A percentile compares a stretch with the other conserved stretches of the same genome.
phyloP scores from a whole-genome alignment of 2,113 vertebrate genomes.

The Prionailurus bengalensis region DNA sequence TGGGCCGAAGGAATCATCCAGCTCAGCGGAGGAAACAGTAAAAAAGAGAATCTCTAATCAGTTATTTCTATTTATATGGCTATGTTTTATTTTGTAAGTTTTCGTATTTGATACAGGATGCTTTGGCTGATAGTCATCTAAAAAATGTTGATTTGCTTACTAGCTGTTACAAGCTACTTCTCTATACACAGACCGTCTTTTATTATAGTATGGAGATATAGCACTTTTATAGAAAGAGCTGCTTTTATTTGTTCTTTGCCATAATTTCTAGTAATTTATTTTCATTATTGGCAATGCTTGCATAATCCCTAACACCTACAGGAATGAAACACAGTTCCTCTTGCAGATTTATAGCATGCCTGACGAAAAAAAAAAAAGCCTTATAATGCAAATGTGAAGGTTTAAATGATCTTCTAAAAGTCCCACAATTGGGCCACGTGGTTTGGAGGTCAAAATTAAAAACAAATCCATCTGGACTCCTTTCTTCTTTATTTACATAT shows the following conservation, averaged over 20 bases:
- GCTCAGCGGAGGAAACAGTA: slow-evolving; percentile 48
- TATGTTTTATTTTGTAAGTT: slow-evolving; percentile 2
- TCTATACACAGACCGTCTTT: slow-evolving; percentile 2
- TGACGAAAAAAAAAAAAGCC: slow-evolving; percentile 49
- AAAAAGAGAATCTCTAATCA: slow-evolving; percentile 1
- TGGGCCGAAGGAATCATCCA: slow-evolving; percentile 7
- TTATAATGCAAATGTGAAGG: slow-evolving; percentile 62
- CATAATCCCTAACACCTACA: slow-evolving; percentile 66
- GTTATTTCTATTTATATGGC: slow-evolving; percentile 55
- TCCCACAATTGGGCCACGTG: background rate
- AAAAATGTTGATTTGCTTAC: slow-evolving; percentile 63
- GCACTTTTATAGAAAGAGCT: slow-evolving; percentile 50
- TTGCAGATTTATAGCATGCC: slow-evolving; percentile 75
- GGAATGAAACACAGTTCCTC: slow-evolving; percentile 77
- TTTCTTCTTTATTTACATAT: slow-evolving; percentile 71
- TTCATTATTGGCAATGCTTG: slow-evolving; percentile 58
- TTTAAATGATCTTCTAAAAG: slow-evolving; percentile 72
- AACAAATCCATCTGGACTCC: slow-evolving; percentile 57
- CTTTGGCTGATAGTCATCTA: slow-evolving; percentile 47
- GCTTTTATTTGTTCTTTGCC: slow-evolving; percentile 67
- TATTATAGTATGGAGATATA: background rate
- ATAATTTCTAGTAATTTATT: slow-evolving; percentile 64
- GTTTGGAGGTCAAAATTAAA: slow-evolving; percentile 81
- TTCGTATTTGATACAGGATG: background rate
- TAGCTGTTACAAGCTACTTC: slow-evolving; percentile 51